Evolutionary conservation across 2,797 vertebrate species (phyloP).

Genomic region (Lindbergichthys nudifrons): DNA sequence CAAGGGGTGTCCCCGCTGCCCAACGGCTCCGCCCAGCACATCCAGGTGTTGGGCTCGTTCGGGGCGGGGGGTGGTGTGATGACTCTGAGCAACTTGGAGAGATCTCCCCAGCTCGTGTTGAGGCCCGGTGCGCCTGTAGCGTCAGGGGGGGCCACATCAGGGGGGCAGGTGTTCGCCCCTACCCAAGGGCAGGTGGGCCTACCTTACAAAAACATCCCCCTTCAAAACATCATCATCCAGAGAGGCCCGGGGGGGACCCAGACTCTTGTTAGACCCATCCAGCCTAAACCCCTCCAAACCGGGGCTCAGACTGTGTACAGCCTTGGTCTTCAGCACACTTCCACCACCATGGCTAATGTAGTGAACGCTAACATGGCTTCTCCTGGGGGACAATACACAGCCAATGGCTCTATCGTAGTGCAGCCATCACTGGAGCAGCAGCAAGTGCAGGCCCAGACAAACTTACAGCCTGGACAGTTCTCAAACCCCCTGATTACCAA

Average conservation of each 20-base stretch:
- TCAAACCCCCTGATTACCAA: constrained; percentile 89
- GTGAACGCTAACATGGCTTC: constrained; percentile 76
- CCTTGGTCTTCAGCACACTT: constrained; percentile 87
- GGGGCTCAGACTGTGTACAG: constrained; percentile 93
- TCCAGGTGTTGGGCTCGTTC: constrained; percentile 95
- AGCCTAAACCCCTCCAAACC: constrained; percentile 94
- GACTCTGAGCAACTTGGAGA: constrained; percentile 96
- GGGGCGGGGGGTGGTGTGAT: constrained; percentile 92
- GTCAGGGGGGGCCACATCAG: constrained; percentile 81
- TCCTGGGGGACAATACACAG: constrained; percentile 87
- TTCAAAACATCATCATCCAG: constrained; percentile 99
- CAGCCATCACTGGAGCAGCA: constrained; percentile 92
- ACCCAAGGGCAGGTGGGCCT: constrained; percentile 91
- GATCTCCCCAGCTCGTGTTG: constrained; percentile 92
- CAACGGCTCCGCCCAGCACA: constrained; percentile 93
- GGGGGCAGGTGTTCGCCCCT: constrained; percentile 89
- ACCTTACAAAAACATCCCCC: constrained; percentile 95
- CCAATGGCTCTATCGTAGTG: constrained; percentile 92
- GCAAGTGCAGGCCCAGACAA: constrained; percentile 83
- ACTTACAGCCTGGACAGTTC: constrained; percentile 89
- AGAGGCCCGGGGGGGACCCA: constrained; percentile 92
- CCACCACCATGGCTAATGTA: constrained; percentile 69
- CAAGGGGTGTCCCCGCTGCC: constrained; percentile 94
- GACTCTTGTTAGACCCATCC: constrained; percentile 92
- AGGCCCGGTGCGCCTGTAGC: constrained; percentile 88